Evolutionary conservation across 1,140 invertebrate species (phyloP).

Genomic region (Cydia amplana): DNA sequence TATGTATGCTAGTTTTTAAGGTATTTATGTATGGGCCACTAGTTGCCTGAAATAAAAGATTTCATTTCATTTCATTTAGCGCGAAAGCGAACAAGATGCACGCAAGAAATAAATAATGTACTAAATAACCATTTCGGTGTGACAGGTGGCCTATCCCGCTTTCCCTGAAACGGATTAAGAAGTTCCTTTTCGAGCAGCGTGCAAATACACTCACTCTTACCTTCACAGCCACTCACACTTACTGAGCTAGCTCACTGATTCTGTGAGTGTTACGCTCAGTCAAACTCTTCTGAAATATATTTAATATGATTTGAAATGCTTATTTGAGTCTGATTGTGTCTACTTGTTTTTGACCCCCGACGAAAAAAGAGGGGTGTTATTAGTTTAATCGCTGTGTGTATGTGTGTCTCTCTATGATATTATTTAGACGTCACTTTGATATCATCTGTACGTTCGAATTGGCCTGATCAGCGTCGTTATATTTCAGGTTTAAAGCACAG

Average conservation of each 20-base stretch:
- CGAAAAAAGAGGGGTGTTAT: too few species aligned
- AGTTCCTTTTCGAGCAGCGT: slow-evolving; percentile 45
- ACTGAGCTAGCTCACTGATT: not conserved
- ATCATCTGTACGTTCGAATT: too few species aligned
- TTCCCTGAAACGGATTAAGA: slow-evolving; percentile 40
- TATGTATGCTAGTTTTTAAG: too few species aligned
- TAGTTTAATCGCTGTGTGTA: too few species aligned
- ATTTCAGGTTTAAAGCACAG: not conserved
- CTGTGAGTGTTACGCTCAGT: not conserved
- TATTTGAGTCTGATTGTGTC: not conserved
- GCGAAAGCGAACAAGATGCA: too few species aligned
- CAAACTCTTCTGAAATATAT: not conserved
- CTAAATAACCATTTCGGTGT: slow-evolving; percentile 31
- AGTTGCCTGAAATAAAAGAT: too few species aligned
- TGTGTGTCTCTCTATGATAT: too few species aligned
- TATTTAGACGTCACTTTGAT: too few species aligned
- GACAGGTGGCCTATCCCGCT: slow-evolving; percentile 35
- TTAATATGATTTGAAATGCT: not conserved
- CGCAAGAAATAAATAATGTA: not conserved
- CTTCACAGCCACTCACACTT: not conserved
- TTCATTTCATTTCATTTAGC: too few species aligned
- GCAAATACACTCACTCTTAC: slow-evolving; percentile 39
- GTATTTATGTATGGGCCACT: too few species aligned
- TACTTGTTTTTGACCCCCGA: too few species aligned
- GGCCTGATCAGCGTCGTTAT: not conserved